Evolutionary conservation across 1,140 invertebrate species (phyloP).

Genomic region (Macrosteles quadrilineatus): DNA sequence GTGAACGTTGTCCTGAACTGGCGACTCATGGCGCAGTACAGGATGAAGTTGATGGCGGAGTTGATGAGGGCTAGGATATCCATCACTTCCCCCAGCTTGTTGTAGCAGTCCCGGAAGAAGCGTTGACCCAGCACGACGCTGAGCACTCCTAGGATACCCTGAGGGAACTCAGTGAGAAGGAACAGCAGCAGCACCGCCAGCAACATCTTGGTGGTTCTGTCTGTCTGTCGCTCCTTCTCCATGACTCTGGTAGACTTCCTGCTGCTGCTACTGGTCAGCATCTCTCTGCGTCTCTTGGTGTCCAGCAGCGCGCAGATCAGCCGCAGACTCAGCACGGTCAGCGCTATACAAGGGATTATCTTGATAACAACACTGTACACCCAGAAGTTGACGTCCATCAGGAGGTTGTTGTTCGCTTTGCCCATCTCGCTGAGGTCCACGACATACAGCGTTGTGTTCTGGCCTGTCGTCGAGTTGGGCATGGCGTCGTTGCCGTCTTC

Average conservation of each 20-base stretch:
- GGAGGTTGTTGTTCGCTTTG: conserved; percentile 51
- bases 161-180: conserved; percentile 82
- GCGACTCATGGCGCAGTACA: conserved; percentile 97
- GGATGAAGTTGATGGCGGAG: conserved; percentile 95
- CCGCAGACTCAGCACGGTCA: conserved; percentile 78
- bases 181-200: conserved; percentile 89
- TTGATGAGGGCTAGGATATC: conserved; percentile 95
- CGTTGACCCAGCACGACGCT: conserved; percentile 67
- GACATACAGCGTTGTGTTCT: conserved; percentile 56
- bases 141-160: conserved; percentile 79
- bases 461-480: conserved; percentile 41
- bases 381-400: conserved; percentile 75
- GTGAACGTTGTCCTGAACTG: conserved; percentile 92
- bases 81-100: conserved; percentile 73
- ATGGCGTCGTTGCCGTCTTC: conserved; percentile 47
- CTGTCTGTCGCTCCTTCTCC: conserved; percentile 72
- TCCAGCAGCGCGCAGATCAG: conserved; percentile 75
- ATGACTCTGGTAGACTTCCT: conserved; percentile 52
- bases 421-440: conserved; percentile 58
- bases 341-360: conserved; percentile 75
- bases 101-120: conserved; percentile 78
- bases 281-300: conserved; percentile 72
- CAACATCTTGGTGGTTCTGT: conserved; percentile 92
- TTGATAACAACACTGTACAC: conserved; percentile 86
- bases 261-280: conserved; percentile 52